A percentile compares a stretch with the other conserved stretches of the same genome.
Conservation (phyloP, 2,113 vertebrate genomes). For the Ondatra zibethicus region DNA sequence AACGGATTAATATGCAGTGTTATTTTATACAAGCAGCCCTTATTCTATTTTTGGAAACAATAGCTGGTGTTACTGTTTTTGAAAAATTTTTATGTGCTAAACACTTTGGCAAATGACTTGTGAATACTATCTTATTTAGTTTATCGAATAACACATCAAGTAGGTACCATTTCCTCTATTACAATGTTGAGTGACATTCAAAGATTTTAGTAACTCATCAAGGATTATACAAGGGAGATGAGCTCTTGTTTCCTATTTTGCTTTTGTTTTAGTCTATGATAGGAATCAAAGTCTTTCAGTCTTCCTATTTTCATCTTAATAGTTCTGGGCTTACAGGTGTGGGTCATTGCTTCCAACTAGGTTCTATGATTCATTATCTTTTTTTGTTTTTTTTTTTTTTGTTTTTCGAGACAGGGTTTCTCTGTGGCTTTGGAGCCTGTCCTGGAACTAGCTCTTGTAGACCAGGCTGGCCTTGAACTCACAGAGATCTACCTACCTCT, state of each 20-base stretch:
- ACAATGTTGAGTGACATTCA: background rate
- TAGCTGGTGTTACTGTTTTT: background rate
- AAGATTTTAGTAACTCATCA: background rate
- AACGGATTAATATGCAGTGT: background rate
- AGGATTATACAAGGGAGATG: background rate
- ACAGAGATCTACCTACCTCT: too few relatives aligned
- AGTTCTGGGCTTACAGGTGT: background rate
- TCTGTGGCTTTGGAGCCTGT: too few relatives aligned
- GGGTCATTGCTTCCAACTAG: background rate
- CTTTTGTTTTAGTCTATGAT: background rate
- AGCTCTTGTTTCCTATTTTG: background rate
- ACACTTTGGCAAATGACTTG: background rate
- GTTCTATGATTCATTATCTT: background rate
- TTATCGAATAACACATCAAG: background rate
- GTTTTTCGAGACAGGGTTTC: too few relatives aligned
- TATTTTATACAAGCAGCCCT: background rate
- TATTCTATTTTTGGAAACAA: conserved; percentile 20
- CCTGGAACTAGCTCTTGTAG: too few relatives aligned
- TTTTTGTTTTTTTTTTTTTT: background rate
- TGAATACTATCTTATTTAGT: background rate
- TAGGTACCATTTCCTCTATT: background rate
- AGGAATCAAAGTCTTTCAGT: background rate
- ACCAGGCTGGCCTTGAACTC: too few relatives aligned
- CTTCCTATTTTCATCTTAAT: background rate
- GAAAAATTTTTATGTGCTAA: background rate